Conservation (phyloP, 2,888 invertebrate genomes). For the Hemicrepidius hirtus region DNA sequence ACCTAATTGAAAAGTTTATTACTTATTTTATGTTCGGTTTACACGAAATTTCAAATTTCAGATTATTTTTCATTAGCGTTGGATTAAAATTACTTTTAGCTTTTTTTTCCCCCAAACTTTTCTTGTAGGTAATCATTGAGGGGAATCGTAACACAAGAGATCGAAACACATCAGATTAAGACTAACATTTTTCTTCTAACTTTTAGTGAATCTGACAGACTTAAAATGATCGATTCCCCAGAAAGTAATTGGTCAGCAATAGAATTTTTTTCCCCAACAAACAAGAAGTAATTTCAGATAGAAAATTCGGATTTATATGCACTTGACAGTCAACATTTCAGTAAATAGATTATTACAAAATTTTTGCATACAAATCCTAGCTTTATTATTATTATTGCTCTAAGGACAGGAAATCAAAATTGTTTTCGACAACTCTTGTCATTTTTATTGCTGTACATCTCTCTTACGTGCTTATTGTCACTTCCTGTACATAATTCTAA, state of each 20-base stretch:
- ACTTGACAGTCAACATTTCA: too few relatives aligned
- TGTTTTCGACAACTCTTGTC: not conserved
- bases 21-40: not conserved
- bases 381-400: too few relatives aligned
- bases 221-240: conserved; percentile 24
- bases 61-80: conserved; percentile 15
- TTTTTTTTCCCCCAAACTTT: too few relatives aligned
- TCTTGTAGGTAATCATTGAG: not conserved
- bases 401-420: conserved; percentile 5
- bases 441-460: not conserved
- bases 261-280: not conserved
- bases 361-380: too few relatives aligned
- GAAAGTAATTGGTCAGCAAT: conserved; percentile 21
- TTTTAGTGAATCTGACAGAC: conserved; percentile 28
- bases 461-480: not conserved
- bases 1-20: conserved; percentile 43
- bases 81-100: not conserved
- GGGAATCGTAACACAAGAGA: conserved; percentile 9
- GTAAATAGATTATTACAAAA: too few relatives aligned
- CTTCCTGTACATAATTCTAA: conserved; percentile 6
- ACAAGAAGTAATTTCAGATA: not conserved
- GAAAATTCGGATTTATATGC: too few relatives aligned
- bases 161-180: conserved; percentile 22
- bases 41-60: not conserved
- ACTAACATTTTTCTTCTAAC: conserved; percentile 25